Conservation (phyloP, 1,140 invertebrate genomes). For the Elysia chlorotica region DNA sequence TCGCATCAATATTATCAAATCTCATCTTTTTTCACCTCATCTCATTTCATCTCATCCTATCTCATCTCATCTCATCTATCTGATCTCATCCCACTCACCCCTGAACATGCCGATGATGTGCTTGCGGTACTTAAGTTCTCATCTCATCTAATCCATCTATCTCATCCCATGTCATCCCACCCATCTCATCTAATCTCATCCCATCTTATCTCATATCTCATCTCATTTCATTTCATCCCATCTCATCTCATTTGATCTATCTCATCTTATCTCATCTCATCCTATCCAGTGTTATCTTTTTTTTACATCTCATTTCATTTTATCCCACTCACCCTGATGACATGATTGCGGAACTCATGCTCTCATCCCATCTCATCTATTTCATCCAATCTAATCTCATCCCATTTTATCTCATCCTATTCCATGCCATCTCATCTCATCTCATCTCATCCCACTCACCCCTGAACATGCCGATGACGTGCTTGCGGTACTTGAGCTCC, state of each 20-base stretch:
- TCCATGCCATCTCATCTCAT: too few relatives aligned
- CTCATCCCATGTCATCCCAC: not conserved
- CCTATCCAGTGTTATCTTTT: constrained; percentile 80
- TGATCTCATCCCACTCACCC: constrained; percentile 67
- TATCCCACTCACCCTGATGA: too few relatives aligned
- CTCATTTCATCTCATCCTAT: too few relatives aligned
- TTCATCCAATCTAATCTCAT: too few relatives aligned
- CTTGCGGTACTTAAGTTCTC: constrained; percentile 86
- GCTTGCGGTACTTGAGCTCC: constrained; percentile 86
- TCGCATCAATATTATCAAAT: too few relatives aligned
- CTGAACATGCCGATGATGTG: constrained; percentile 88
- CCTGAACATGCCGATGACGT: constrained; percentile 87
- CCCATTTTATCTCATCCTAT: not conserved
- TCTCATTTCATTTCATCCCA: too few relatives aligned
- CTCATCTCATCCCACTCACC: constrained; percentile 67
- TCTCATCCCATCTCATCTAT: too few relatives aligned
- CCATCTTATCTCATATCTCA: too few relatives aligned
- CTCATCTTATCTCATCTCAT: too few relatives aligned
- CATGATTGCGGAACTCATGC: too few relatives aligned
- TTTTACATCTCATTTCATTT: constrained; percentile 78
- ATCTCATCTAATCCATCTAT: constrained; percentile 57
- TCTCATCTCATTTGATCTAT: too few relatives aligned
- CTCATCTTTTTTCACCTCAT: too few relatives aligned
- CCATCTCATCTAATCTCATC: not conserved
- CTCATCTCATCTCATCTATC: not conserved